Conservation (phyloP, 2,888 invertebrate genomes). For the Peribatodes rhomboidaria region DNA sequence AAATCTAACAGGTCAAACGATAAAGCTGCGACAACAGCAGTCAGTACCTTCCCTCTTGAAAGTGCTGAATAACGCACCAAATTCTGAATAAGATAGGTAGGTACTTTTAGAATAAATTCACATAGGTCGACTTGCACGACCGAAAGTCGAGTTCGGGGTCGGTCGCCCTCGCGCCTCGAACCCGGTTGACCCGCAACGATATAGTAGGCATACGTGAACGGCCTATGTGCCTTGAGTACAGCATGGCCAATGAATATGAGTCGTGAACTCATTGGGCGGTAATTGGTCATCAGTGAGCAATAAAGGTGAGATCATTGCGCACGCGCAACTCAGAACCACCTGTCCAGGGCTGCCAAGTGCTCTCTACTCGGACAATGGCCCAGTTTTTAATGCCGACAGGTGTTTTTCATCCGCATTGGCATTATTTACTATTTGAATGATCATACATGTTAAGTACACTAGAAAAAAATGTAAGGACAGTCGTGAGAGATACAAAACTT, state of each 20-base stretch:
- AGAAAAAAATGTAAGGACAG: background rate
- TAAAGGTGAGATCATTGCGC: constrained; percentile 77
- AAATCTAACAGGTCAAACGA: background rate
- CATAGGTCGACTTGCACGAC: constrained; percentile 2
- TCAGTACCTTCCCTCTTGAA: constrained; percentile 1
- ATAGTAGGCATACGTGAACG: constrained; percentile 31
- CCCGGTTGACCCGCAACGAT: background rate
- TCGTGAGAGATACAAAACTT: background rate
- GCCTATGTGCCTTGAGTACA: constrained; percentile 48
- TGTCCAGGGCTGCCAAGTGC: constrained; percentile 43
- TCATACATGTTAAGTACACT: background rate
- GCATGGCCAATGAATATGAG: constrained; percentile 54
- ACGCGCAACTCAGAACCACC: constrained; percentile 55
- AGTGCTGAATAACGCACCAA: background rate
- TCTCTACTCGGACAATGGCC: constrained; percentile 23
- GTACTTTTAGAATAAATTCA: constrained; percentile 5
- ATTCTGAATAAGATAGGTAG: background rate
- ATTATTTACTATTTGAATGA: constrained; percentile 3
- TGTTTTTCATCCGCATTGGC: constrained; percentile 11
- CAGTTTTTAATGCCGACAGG: constrained; percentile 3
- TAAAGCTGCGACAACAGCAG: background rate
- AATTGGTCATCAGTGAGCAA: constrained; percentile 80
- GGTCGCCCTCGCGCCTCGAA: constrained; percentile 21
- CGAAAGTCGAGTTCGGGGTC: constrained; percentile 33
- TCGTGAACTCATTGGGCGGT: constrained; percentile 71